A percentile compares a stretch with the other conserved stretches of the same genome.
Conservation (phyloP, 2,113 vertebrate species). For the Leucopsar rothschildi region DNA sequence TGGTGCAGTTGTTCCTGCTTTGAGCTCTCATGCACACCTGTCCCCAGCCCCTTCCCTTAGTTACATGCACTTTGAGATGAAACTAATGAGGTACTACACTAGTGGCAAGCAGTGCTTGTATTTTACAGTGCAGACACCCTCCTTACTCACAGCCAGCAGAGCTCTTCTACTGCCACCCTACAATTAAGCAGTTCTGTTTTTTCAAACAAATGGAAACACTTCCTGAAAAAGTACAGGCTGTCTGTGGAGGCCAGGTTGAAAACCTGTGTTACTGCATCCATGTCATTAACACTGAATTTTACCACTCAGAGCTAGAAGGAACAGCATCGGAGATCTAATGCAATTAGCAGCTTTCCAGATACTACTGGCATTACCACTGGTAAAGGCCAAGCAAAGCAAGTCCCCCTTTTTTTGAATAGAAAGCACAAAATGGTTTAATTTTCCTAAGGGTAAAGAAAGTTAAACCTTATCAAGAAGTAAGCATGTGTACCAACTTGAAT, state of each 20-base stretch:
- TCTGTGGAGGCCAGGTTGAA: not conserved
- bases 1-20: not conserved
- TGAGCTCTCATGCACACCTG: fast-evolving
- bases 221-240: not conserved
- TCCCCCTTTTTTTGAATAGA: not conserved
- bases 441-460: not conserved
- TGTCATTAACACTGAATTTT: not conserved
- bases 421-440: not conserved
- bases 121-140: not conserved
- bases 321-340: not conserved
- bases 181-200: not conserved
- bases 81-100: not conserved
- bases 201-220: not conserved
- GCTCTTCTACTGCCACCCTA: not conserved
- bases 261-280: not conserved
- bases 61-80: not conserved
- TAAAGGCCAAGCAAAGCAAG: not conserved
- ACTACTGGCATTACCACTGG: not conserved
- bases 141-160: not conserved
- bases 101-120: not conserved
- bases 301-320: not conserved
- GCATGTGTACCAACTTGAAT: not conserved
- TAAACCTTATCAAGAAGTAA: not conserved
- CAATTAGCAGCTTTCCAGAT: not conserved
- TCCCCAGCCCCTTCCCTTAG: not conserved